phyloP scores from a whole-genome alignment of 2,797 vertebrate species.

The Prunella strophiata region DNA sequence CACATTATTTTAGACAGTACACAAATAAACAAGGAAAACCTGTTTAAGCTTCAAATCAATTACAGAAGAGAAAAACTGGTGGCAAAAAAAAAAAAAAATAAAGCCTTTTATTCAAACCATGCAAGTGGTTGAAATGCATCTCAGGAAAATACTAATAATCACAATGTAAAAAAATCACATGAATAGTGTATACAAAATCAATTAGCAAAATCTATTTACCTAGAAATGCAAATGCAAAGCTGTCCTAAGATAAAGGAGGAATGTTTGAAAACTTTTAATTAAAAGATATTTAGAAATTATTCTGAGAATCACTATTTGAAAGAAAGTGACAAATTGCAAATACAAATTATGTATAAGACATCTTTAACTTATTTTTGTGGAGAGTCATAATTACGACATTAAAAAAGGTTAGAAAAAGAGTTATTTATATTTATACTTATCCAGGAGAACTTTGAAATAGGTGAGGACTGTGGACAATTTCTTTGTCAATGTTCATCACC shows the following conservation, averaged over 20 bases:
- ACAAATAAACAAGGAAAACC: neutral
- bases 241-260: neutral
- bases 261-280: neutral
- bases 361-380: neutral
- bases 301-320: neutral
- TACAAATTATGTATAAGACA: accelerated
- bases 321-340: neutral
- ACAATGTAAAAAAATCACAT: accelerated
- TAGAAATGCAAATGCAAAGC: neutral
- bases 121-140: neutral
- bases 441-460: neutral
- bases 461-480: neutral
- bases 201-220: neutral
- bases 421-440: neutral
- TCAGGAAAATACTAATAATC: neutral
- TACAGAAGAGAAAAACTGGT: neutral
- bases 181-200: neutral
- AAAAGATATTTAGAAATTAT: neutral
- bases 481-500: neutral
- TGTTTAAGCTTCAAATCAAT: neutral
- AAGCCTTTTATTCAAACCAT: neutral
- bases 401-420: neutral
- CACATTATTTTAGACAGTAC: neutral
- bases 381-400: neutral
- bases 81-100: neutral